Evolutionary conservation across 1,140 invertebrate species (phyloP).

Genomic region (Ips typographus): DNA sequence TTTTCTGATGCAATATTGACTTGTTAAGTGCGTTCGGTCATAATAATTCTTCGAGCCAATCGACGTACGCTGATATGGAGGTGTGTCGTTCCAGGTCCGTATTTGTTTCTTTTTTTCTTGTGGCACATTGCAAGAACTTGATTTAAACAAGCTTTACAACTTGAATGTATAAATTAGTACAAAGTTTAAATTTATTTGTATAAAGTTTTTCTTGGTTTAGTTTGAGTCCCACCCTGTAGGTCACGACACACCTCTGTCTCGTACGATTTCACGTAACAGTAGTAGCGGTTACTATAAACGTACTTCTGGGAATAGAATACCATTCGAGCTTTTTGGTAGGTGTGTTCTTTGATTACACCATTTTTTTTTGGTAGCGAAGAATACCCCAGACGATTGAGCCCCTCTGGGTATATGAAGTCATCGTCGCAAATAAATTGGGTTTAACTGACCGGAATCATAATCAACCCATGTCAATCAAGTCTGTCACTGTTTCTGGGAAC

Average conservation of each 20-base stretch:
- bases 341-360: not conserved
- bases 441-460: not conserved
- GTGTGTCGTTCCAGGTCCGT: conserved; percentile 26
- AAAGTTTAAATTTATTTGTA: not conserved
- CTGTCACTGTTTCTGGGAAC: not conserved
- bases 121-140: not conserved
- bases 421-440: too few species aligned
- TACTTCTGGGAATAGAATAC: not conserved
- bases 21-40: conserved; percentile 6
- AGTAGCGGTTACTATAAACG: not conserved
- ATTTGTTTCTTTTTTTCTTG: not conserved
- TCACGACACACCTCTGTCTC: not conserved
- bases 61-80: conserved; percentile 23
- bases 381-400: not conserved
- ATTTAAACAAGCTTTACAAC: not conserved
- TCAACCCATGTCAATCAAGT: not conserved
- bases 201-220: not conserved
- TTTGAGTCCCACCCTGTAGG: not conserved
- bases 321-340: not conserved
- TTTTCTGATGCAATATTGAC: conserved; percentile 20
- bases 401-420: too few species aligned
- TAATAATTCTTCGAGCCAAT: not conserved
- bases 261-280: not conserved
- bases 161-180: not conserved
- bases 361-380: not conserved